Base-by-base conservation (phyloP, 2,113 vertebrate genomes). In the Callopanchax toddi region DNA sequence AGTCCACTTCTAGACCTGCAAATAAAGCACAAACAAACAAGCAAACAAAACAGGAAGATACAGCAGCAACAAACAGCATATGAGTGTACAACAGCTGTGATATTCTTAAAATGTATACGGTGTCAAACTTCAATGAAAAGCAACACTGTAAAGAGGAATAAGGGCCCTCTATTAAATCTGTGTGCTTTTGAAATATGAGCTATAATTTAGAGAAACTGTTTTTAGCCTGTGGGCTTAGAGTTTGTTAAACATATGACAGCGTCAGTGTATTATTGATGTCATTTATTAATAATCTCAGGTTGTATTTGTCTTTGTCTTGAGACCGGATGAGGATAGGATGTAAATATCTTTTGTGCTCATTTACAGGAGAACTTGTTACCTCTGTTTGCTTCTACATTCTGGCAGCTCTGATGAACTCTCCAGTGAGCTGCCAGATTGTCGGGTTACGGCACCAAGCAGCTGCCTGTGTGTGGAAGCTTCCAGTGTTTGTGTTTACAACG, bases 401-500 rank as follows among this genome's bases (percentile, higher is more conserved):
- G n/a, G n/a, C n/a, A n/a, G 29, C 20, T 26, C 15, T 44, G 71
- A 25, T 13, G 29, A 59, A 60, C 60, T 69, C 67, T 40, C 54
- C 70, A 2, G 5, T 62, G 61, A 22, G 42, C 60, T 65, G 64
- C 55, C 71, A 76, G 67, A 71, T 60, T 46, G 66, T 82, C 60
- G 34, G 64, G 39, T 54, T 68, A 39, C 42, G 12, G 46, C 53
- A 13, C 50, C 39, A 67, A 42, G 55, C 72, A 25, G 45, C 42
- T 36, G 8, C 56, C 26, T 39, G 37, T 40, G 15, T 26, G 51
- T 82, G 56, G 85, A 89, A 87, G 54, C 73, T 50, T 87, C 87
- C 71, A 88, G 85, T 44, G 43, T 81, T 65, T 57, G 70, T 72
- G 63, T 82, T 78, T 82, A 66, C 55, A 68, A 34, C 34, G 53